Evolutionary conservation across 2,113 vertebrate species (phyloP).

Genomic region (Sterrhoptilus dennistouni): DNA sequence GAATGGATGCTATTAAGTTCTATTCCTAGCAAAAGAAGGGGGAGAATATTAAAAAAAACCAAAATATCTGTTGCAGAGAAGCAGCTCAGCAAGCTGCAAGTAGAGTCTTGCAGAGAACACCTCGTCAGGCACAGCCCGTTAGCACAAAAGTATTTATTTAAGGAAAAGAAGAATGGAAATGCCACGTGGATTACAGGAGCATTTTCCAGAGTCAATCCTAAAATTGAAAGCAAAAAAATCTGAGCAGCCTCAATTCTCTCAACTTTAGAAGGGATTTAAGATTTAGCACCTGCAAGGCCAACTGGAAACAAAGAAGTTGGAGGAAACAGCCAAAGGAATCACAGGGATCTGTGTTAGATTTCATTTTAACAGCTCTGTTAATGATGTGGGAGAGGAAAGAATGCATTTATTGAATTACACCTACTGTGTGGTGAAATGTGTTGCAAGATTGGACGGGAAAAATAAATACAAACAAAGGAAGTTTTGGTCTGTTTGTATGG

Average conservation of each 20-base stretch:
- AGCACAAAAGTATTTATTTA: constrained; percentile 30
- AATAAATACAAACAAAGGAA: neutral
- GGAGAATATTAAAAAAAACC: neutral
- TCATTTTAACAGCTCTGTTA: neutral
- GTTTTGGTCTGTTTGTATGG: neutral
- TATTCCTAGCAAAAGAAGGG: neutral
- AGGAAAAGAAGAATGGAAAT: constrained; percentile 25
- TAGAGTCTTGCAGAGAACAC: neutral
- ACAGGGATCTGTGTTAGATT: neutral
- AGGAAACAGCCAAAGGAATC: neutral
- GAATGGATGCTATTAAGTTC: constrained; percentile 26
- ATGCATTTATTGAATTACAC: neutral
- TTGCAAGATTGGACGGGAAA: neutral
- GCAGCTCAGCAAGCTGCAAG: constrained; percentile 6
- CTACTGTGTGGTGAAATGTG: neutral
- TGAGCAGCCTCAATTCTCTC: neutral
- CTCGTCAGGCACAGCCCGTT: neutral
- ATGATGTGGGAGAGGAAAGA: neutral
- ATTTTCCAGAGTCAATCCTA: neutral
- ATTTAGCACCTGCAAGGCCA: neutral
- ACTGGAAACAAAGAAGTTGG: neutral
- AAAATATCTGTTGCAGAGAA: neutral
- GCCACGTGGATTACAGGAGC: neutral
- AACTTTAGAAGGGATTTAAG: neutral
- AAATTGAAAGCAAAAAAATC: constrained; percentile 8